Base-by-base conservation (phyloP, 2,888 invertebrate species). In the Erebia palarica region DNA sequence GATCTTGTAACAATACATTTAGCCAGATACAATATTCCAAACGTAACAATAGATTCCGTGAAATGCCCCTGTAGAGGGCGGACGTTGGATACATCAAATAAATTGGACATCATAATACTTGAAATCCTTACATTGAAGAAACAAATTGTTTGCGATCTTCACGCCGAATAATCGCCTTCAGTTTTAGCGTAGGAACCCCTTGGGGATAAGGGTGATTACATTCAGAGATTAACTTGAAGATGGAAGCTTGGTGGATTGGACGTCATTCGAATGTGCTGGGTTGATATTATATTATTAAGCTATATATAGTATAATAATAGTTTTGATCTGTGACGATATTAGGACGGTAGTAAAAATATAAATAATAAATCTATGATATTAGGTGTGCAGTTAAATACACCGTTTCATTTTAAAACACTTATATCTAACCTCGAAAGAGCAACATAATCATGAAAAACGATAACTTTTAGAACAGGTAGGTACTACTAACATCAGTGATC, bases 41-140 rank as follows among this genome's bases (percentile, higher is more conserved):
- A 58, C 49, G 27, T 68, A 16, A 68, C 68, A 71, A 71, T 68
- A 44, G 68, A 60, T 53, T 65, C 44, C 59, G 36, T 53, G 64
- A 58, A 27, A 65, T 71, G 68, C 36, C 21, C 16, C 49, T 42
- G 44, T 55, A 65, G 59, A 36, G 59, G 53, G 55, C 8, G 68
- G 51, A 65, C 27, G 60, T 61, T 44, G 27, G 44, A 64, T 69
- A 57, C 66, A 60, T 9, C 42, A 42, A 61, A 69, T 66, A 69
- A 67, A 70, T 70, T 67, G 67, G 49, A 63, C 57, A 49, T 71
- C 59, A 49, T 69, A 63, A 58, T 55, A 36, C 53, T 21, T 49
- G 69, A 59, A 53, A 14, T 67, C 14, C 51, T 53, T 65, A 68
- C 51, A 65, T 67, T 21, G 14, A 42, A 49, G 65, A 57, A 65